phyloP scores from a whole-genome alignment of 1,140 invertebrate genomes.

The Diuraphis noxia region DNA sequence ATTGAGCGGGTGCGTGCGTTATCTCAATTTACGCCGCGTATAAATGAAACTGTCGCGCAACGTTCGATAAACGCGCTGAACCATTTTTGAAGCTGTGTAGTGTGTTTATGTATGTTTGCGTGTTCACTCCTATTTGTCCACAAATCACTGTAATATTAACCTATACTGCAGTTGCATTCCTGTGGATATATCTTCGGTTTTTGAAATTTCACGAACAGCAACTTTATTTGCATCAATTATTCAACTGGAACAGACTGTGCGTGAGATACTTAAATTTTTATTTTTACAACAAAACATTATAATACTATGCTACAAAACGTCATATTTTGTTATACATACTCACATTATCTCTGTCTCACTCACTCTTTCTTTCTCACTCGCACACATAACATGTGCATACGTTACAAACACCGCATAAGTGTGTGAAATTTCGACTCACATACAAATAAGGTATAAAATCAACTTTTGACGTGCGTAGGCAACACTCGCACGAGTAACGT shows the following conservation, averaged over 20 bases:
- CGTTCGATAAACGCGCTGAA: neutral
- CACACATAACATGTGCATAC: neutral
- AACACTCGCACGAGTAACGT: neutral
- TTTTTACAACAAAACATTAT: neutral
- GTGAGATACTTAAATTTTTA: neutral
- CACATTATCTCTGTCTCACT: neutral
- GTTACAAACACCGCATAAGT: neutral
- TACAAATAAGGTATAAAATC: neutral
- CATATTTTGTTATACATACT: neutral
- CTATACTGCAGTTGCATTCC: too few relatives aligned
- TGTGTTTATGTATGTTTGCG: too few relatives aligned
- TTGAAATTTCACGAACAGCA: neutral
- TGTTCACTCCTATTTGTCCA: neutral
- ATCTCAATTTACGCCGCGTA: neutral
- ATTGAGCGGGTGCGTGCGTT: neutral
- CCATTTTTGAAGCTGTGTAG: neutral
- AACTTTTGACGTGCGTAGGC: neutral
- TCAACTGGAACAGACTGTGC: neutral
- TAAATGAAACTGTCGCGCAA: neutral
- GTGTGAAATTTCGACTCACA: neutral
- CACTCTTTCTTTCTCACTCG: neutral
- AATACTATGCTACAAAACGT: neutral
- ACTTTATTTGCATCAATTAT: neutral
- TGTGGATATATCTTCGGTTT: neutral
- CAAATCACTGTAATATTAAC: neutral